phyloP scores from a whole-genome alignment of 1,140 invertebrate species.

The Lordiphosa collinella region DNA sequence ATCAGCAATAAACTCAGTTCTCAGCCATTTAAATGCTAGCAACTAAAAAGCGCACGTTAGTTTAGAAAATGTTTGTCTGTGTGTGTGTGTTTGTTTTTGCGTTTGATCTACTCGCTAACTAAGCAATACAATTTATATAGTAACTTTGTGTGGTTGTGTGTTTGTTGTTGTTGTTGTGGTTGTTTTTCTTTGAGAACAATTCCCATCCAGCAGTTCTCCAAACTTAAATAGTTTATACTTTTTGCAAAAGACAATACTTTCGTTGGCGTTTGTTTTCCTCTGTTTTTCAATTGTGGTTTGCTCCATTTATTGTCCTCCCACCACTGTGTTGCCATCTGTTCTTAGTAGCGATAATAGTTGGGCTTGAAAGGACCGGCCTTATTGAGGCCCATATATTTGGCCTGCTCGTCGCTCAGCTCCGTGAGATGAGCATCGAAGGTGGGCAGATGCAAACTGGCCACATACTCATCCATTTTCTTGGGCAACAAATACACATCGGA shows the following conservation, averaged over 20 bases:
- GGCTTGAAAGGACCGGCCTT: constrained; percentile 99
- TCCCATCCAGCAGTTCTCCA: background rate
- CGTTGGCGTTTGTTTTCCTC: constrained; percentile 64
- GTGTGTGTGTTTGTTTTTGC: constrained; percentile 8
- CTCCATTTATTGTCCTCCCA: constrained; percentile 46
- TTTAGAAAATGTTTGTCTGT: constrained; percentile 3
- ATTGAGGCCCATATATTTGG: constrained; percentile 97
- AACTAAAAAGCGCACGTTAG: constrained; percentile 55
- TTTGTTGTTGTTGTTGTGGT: constrained; percentile 8
- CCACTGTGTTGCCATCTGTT: background rate
- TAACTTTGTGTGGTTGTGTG: constrained; percentile 61
- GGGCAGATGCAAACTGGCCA: constrained; percentile 92
- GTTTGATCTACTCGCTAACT: constrained; percentile 40
- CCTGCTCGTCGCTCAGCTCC: constrained; percentile 97
- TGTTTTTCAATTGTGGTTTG: constrained; percentile 15
- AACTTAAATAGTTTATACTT: constrained; percentile 44
- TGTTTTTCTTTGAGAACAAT: constrained; percentile 17
- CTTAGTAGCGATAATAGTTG: constrained; percentile 94
- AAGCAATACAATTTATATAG: constrained; percentile 63
- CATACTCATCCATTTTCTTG: constrained; percentile 99
- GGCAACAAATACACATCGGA: constrained; percentile 98
- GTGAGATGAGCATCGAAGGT: constrained; percentile 98
- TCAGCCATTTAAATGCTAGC: constrained; percentile 59
- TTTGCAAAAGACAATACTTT: constrained; percentile 75
- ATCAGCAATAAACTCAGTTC: constrained; percentile 9